Percentiles rank a stretch among this genome's conserved stretches.
Conservation (phyloP, 2,113 vertebrate genomes). For the Dinomys branickii region DNA sequence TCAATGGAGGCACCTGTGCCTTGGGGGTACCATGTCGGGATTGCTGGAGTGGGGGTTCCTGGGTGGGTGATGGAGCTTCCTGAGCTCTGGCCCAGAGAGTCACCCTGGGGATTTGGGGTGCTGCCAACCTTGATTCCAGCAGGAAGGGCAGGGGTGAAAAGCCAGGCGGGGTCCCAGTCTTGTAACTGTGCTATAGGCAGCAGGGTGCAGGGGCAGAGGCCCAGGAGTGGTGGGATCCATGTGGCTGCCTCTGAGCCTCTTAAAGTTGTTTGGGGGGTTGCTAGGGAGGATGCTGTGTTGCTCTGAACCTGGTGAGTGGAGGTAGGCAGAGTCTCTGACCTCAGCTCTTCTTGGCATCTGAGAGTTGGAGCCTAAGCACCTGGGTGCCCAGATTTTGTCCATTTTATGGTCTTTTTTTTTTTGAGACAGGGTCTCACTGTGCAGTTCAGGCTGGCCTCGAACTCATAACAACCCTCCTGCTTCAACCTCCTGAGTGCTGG, state of each 20-base stretch:
- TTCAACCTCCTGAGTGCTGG: too few species aligned
- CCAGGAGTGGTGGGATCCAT: accelerated
- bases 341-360: neutral
- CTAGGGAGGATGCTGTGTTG: neutral
- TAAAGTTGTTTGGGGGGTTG: too few species aligned
- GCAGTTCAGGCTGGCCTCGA: too few species aligned
- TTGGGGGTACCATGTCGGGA: neutral
- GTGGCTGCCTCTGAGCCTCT: too few species aligned
- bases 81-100: neutral
- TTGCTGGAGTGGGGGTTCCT: neutral
- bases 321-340: neutral
- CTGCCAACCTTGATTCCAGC: neutral
- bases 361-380: too few species aligned
- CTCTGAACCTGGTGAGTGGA: accelerated
- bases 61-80: neutral
- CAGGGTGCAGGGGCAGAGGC: neutral
- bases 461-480: too few species aligned
- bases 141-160: too few species aligned
- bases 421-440: too few species aligned
- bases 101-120: neutral
- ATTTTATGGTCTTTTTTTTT: too few species aligned
- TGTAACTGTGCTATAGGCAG: neutral
- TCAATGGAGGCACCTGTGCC: too few species aligned
- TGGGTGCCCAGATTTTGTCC: too few species aligned
- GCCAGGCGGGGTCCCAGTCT: too few species aligned